Conservation (phyloP, 2,113 vertebrate species). For the Sphaerodactylus townsendi region DNA sequence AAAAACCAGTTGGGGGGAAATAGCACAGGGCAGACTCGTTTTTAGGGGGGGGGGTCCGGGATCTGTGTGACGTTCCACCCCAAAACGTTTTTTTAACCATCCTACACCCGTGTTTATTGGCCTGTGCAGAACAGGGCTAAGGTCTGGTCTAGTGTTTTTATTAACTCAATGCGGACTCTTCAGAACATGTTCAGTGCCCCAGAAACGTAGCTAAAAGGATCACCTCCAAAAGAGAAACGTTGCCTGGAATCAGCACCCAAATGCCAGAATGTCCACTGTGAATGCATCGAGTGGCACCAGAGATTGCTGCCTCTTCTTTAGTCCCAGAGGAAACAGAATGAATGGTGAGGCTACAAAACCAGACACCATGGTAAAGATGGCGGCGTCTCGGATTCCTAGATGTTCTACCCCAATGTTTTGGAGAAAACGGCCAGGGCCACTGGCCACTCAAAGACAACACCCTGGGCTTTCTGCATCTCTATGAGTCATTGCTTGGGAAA, state of each 20-base stretch:
- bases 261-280: conserved; percentile 6
- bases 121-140: too few species aligned
- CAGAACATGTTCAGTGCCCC: neutral
- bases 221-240: neutral
- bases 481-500: neutral
- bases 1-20: too few species aligned
- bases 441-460: neutral
- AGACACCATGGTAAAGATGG: neutral
- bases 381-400: conserved; percentile 22
- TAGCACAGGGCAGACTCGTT: too few species aligned
- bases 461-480: neutral
- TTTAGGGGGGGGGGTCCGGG: too few species aligned
- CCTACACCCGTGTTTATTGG: too few species aligned
- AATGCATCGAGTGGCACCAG: neutral
- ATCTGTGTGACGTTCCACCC: too few species aligned
- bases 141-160: neutral
- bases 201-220: neutral
- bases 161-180: neutral
- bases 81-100: too few species aligned
- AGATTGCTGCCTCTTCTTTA: neutral
- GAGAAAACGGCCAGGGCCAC: neutral
- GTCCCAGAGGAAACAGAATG: neutral
- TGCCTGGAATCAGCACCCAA: neutral
- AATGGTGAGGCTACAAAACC: neutral
- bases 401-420: conserved; percentile 11